Percentiles rank a stretch among this genome's conserved stretches.
These are phyloP conservation scores for Limnephilus auricula DNA, from an alignment of 2,888 invertebrate species.

Conservation along the genomic window DNA sequence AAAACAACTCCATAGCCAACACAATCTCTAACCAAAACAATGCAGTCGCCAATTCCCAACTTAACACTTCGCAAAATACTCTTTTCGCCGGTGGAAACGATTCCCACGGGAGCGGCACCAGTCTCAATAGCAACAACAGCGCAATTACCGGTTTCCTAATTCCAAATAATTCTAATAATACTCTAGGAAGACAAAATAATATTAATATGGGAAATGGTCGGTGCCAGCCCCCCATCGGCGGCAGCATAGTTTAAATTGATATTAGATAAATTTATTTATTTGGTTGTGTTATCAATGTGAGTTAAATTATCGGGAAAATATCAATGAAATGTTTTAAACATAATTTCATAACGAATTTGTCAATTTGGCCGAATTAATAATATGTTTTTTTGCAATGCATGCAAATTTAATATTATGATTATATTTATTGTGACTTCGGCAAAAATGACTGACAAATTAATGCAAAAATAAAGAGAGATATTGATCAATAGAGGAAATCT, in stretches of 20 bases:
- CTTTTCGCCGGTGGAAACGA: constrained; percentile 59
- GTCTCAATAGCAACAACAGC: constrained; percentile 68
- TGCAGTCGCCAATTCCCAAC: constrained; percentile 45
- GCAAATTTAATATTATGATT: constrained; percentile 8
- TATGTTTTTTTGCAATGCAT: not conserved
- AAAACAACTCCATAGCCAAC: constrained; percentile 76
- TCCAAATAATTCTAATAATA: constrained; percentile 69
- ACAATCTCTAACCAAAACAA: constrained; percentile 60
- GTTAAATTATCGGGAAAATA: not conserved
- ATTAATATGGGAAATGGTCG: constrained; percentile 59
- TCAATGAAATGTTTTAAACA: constrained; percentile 4
- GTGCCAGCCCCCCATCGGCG: constrained; percentile 62
- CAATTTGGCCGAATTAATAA: constrained; percentile 23
- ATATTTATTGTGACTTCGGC: constrained; percentile 9
- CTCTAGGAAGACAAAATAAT: constrained; percentile 70
- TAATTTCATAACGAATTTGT: not conserved
- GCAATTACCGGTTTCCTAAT: constrained; percentile 67
- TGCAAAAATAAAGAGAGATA: not conserved
- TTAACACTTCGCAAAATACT: constrained; percentile 59
- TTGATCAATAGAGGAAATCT: constrained; percentile 21
- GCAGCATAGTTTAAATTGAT: constrained; percentile 62
- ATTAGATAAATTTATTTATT: constrained; percentile 33
- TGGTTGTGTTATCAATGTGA: constrained; percentile 46
- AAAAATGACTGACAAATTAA: constrained; percentile 7
- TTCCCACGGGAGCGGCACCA: constrained; percentile 68